Evolutionary conservation across 2,113 vertebrate species (phyloP), one percentile per base, ranked within the genome.

Genomic region (Gorilla gorilla): DNA sequence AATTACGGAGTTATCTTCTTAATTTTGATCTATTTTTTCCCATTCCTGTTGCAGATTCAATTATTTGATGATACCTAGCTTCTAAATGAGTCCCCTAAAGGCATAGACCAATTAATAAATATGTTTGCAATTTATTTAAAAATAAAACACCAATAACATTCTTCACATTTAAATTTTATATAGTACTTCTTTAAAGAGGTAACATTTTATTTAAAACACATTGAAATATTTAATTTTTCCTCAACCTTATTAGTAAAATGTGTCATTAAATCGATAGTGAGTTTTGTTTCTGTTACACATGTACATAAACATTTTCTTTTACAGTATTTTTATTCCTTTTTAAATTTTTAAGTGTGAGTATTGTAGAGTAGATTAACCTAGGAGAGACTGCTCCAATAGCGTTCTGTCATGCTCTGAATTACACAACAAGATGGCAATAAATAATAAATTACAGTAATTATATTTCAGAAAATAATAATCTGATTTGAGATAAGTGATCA

Each of bases 221-320:
- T 22, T 66, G n/a, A 83, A 96, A 94, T 55, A 32, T 72, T 78
- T 90, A 72, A 32, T 89, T 97, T 92, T 75, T n/a, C 5, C 14
- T 18, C 35, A 93, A 66, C 2, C 30, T 45, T 20, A 22, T 72
- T 6, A 16, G 14, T 76, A 89, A 91, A 96, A 85, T 59, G 0
- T 30, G 5, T 88, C n/a, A 91, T 43, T 22, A 66, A 85, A 59
- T 30, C 82, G 12, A 72, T 72, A 57, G 6, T 22, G 16, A 68
- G 8, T 50, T 52, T 94, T 52, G 6, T 50, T 89, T 78, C 70
- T 80, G 20, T 18, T 78, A 50, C 27, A 84, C 14, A 22, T 85
- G 27, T 61, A 73, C 70, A 73, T 3, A 18, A 12, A 97, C 40
- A 30, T 7, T 52, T 73, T 48, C 10, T 30, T 4, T 92, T 75